Percentiles rank a stretch among this genome's conserved stretches.
phyloP scores from a whole-genome alignment of 1,140 invertebrate genomes.

The Drosophila aff. region DNA sequence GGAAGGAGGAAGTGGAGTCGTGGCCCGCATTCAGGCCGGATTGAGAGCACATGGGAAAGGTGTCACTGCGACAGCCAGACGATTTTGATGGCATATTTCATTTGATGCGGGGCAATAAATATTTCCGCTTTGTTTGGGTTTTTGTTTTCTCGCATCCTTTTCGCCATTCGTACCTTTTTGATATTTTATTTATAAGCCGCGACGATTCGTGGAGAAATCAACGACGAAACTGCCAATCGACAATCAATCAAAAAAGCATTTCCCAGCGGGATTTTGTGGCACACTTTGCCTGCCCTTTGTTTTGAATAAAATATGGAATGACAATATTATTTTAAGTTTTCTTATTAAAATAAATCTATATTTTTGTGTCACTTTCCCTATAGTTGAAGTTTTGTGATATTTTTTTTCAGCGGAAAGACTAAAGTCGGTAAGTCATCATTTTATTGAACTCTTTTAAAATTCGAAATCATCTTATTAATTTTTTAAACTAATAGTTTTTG shows the following conservation, averaged over 20 bases:
- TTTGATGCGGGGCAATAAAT: conserved; percentile 78
- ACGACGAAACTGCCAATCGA: conserved; percentile 72
- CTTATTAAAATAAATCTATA: conserved; percentile 31
- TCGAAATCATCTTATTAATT: neutral
- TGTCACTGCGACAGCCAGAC: conserved; percentile 71
- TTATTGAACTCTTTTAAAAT: neutral
- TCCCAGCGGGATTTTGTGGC: conserved; percentile 50
- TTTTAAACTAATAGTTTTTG: neutral
- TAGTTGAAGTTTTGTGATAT: neutral
- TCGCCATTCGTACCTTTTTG: conserved; percentile 44
- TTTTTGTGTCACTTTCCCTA: neutral
- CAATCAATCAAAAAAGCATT: conserved; percentile 76
- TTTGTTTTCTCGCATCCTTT: conserved; percentile 43
- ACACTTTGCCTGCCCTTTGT: conserved; percentile 18
- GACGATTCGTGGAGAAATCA: conserved; percentile 57
- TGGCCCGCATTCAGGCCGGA: conserved; percentile 68
- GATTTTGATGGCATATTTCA: conserved; percentile 80
- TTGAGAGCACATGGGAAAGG: conserved; percentile 73
- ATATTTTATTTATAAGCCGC: conserved; percentile 76
- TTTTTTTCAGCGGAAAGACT: neutral
- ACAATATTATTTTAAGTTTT: conserved; percentile 15
- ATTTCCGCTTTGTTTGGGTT: conserved; percentile 48
- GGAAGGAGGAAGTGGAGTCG: conserved; percentile 17
- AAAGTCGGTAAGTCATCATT: neutral
- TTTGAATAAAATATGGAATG: conserved; percentile 33